These are phyloP conservation scores for Meriones psammophilus DNA, from an alignment of 2,797 vertebrate species.

Conservation along the genomic window DNA sequence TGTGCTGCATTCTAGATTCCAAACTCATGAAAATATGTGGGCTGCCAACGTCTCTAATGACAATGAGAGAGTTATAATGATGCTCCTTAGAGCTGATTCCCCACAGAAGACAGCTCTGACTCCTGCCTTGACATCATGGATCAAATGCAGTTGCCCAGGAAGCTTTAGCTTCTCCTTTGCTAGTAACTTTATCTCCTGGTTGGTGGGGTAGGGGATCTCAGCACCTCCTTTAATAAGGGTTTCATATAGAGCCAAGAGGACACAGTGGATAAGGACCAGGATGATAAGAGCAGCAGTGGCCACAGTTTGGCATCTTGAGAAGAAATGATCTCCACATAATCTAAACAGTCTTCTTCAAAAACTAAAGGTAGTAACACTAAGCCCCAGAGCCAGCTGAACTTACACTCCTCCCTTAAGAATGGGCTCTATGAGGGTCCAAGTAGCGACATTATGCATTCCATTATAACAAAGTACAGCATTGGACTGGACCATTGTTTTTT, in stretches of 20 bases:
- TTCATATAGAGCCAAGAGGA: neutral
- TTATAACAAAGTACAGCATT: neutral
- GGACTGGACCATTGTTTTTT: neutral
- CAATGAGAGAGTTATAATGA: neutral
- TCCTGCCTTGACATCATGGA: neutral
- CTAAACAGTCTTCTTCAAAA: conserved; percentile 36
- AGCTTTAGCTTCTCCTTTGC: neutral
- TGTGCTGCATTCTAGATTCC: neutral
- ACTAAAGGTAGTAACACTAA: neutral
- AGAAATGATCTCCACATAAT: neutral
- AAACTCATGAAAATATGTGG: neutral
- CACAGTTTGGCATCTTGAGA: neutral
- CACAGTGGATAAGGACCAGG: neutral
- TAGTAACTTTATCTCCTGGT: neutral
- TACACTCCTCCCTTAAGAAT: neutral
- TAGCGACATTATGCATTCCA: neutral
- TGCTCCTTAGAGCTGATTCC: neutral
- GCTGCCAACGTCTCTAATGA: neutral
- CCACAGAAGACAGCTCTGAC: neutral
- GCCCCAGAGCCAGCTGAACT: neutral
- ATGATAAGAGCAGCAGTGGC: too few relatives aligned
- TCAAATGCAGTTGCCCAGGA: neutral
- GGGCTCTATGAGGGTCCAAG: neutral
- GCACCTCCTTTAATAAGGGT: neutral
- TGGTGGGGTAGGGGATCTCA: neutral